These are phyloP conservation scores for Sebastes miniatus DNA, from an alignment of 2,797 vertebrate genomes.

Conservation along the genomic window DNA sequence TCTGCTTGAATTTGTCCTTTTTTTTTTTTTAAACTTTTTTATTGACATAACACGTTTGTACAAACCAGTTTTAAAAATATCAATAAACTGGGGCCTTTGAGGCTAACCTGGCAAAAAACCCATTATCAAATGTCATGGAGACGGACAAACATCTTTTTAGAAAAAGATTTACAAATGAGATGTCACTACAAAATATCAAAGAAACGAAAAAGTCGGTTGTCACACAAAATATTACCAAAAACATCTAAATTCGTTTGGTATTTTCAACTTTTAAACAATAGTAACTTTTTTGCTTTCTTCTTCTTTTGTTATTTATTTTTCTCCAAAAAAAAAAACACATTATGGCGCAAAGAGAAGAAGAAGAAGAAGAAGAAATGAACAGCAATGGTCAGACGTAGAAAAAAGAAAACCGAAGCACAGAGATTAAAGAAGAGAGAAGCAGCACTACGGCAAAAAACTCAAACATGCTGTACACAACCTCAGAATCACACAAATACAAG, in stretches of 20 bases:
- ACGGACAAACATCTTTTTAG: constrained; percentile 89
- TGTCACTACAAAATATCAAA: constrained; percentile 96
- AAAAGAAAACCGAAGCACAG: constrained; percentile 71
- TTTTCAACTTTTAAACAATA: constrained; percentile 73
- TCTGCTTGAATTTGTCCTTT: constrained; percentile 66
- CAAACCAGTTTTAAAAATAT: constrained; percentile 99
- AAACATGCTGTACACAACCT: constrained; percentile 86
- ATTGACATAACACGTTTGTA: constrained; percentile 96
- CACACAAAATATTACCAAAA: constrained; percentile 87
- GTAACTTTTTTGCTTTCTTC: constrained; percentile 63
- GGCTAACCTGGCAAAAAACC: constrained; percentile 94
- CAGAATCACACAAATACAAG: constrained; percentile 81
- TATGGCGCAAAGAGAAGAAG: constrained; percentile 73
- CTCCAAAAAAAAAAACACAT: constrained; percentile 72
- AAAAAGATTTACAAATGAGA: constrained; percentile 99
- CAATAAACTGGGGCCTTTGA: constrained; percentile 93
- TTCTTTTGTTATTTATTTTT: constrained; percentile 62
- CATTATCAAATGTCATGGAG: constrained; percentile 94
- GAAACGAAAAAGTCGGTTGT: constrained; percentile 76
- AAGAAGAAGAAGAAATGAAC: constrained; percentile 58
- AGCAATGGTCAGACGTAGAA: constrained; percentile 71
- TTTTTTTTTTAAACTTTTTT: constrained; percentile 76
- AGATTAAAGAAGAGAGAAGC: constrained; percentile 76
- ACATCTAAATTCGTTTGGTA: constrained; percentile 84
- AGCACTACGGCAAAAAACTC: constrained; percentile 80